Base-by-base conservation (phyloP, 2,797 vertebrate species). In the Lacerta viridis region DNA sequence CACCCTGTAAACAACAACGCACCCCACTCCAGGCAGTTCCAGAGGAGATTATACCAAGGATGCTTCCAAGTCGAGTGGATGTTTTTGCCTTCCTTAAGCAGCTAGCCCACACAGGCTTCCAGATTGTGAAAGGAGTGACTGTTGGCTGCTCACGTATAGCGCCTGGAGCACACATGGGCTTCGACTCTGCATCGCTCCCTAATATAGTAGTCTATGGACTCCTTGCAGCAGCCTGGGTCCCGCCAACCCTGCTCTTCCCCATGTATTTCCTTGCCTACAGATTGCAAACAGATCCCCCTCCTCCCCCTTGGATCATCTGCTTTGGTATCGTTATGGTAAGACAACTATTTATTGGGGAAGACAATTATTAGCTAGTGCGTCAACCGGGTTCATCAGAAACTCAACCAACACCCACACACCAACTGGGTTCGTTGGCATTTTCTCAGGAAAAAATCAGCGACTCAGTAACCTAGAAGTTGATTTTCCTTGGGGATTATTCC, bases 101-200 rank as follows among this genome's bases (percentile, higher is more conserved):
- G 1, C 10, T n/a, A n/a, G 69, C 27, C 69, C 29, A n/a, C 29
- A n/a, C 27, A 29, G 69, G n/a, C n/a, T 71, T n/a, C 69, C 69
- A 46, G 3, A 39, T 2, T 46, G 41, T 41, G 11, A 27, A 77
- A 43, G 39, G 15, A 18, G 2, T 27, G 10, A 1, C 20, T 13
- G 9, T 29, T 27, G 46, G 20, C 50, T 83, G 17, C 3, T 3
- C 7, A 0, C 6, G 29, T 1, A 1, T 41, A 9, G 43, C 25
- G 3, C 5, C 39, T 13, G 74, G 39, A 4, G 71, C 8, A 23
- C 10, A 20, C 46, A 2, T 6, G 68, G 17, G 18, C 2, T 0
- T 75, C 0, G 0, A 1, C 46, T 74, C 80, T 13, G 0, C 0
- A 0, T 5, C 0, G 0, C 15, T 78, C 81, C 64, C 1, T 50